A percentile compares a stretch with the other conserved stretches of the same genome.
Evolutionary conservation across 2,797 vertebrate genomes (phyloP).

Genomic region (Sciurus carolinensis): DNA sequence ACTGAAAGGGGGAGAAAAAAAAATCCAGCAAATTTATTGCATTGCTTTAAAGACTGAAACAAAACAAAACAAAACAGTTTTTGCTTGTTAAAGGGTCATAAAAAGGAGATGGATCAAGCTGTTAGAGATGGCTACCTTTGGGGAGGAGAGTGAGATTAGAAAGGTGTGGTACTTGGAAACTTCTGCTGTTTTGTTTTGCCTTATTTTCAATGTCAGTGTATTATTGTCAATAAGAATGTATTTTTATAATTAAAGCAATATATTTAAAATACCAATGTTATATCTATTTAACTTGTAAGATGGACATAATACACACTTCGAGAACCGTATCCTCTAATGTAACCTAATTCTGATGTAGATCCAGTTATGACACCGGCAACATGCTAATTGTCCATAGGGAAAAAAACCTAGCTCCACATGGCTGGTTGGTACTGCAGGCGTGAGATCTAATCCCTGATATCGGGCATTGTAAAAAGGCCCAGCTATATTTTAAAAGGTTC

Average conservation of each 20-base stretch:
- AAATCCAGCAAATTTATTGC: constrained; percentile 32
- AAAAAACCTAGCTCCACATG: not conserved
- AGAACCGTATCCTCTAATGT: not conserved
- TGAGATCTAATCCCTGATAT: not conserved
- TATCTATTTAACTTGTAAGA: not conserved
- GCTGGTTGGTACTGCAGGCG: not conserved
- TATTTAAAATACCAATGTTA: not conserved
- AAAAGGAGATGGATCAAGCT: constrained; percentile 28
- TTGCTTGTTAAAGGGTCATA: constrained; percentile 25
- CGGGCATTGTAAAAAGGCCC: not conserved
- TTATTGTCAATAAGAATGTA: not conserved
- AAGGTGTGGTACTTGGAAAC: not conserved
- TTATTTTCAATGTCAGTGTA: not conserved
- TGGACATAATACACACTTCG: not conserved
- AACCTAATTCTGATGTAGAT: constrained; percentile 30
- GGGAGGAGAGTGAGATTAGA: not conserved
- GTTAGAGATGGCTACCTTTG: constrained; percentile 6
- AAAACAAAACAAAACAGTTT: not conserved
- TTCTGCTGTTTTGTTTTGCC: not conserved
- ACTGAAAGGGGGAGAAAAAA: not conserved
- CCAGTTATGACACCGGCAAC: not conserved
- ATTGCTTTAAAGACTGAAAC: constrained; percentile 59
- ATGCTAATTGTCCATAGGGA: not conserved
- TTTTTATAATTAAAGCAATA: constrained; percentile 31
- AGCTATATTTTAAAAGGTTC: constrained; percentile 49